Conservation (phyloP, 1,140 invertebrate species). For the Xylocopa sonorina region DNA sequence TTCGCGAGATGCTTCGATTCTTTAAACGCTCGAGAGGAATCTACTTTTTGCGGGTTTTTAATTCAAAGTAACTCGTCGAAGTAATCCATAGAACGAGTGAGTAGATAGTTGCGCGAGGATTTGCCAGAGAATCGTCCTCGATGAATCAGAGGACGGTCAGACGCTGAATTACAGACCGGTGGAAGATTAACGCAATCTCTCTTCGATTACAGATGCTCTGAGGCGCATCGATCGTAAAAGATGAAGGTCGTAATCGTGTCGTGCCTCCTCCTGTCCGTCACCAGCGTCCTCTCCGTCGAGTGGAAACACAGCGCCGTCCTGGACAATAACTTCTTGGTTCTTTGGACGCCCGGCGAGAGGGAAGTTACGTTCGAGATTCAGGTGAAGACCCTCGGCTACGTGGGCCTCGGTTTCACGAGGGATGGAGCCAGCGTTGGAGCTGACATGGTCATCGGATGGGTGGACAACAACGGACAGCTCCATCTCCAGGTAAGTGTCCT, state of each 20-base stretch:
- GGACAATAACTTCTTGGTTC: slow-evolving; percentile 81
- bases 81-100: too few relatives aligned
- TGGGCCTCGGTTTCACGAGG: slow-evolving; percentile 90
- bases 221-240: slow-evolving; percentile 66
- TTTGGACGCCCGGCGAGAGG: slow-evolving; percentile 82
- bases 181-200: not conserved
- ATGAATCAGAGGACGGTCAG: too few relatives aligned
- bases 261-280: slow-evolving; percentile 68
- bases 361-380: slow-evolving; percentile 91
- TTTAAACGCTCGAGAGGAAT: not conserved
- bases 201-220: slow-evolving; percentile 77
- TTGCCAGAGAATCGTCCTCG: too few relatives aligned
- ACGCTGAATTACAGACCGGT: too few relatives aligned
- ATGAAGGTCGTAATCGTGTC: slow-evolving; percentile 75
- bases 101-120: too few relatives aligned
- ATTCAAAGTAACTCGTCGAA: too few relatives aligned
- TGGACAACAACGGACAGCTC: slow-evolving; percentile 86
- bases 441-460: slow-evolving; percentile 89
- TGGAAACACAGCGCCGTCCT: slow-evolving; percentile 81
- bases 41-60: too few relatives aligned
- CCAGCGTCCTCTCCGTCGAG: slow-evolving; percentile 71
- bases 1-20: not conserved
- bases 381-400: slow-evolving; percentile 90
- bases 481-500: slow-evolving; percentile 85
- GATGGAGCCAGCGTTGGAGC: slow-evolving; percentile 87